These are phyloP conservation scores for Pseudopodoces humilis DNA, from an alignment of 2,113 vertebrate genomes.

Conservation along the genomic window DNA sequence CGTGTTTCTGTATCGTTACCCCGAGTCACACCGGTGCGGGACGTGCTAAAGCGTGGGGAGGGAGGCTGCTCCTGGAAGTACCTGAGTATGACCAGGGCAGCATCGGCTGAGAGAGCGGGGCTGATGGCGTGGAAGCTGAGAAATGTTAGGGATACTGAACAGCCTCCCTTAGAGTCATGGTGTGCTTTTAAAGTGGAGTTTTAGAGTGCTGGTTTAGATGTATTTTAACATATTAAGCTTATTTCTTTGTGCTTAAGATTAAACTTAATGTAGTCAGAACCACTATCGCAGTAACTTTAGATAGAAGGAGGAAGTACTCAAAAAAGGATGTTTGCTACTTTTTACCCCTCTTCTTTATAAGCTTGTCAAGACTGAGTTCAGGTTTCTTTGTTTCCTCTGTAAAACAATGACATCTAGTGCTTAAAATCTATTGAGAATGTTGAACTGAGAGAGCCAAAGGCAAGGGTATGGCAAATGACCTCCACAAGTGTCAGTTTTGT, in stretches of 20 bases:
- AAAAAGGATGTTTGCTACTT: neutral
- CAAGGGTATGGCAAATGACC: neutral
- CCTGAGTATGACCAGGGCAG: rapidly evolving
- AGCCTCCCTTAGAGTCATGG: rapidly evolving
- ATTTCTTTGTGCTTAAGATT: neutral
- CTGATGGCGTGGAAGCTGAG: neutral
- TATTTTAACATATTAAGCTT: neutral
- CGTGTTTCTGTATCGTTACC: neutral
- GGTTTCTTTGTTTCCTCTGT: slow-evolving; percentile 31
- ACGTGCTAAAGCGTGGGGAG: rapidly evolving
- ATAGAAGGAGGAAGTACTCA: neutral
- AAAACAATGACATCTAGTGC: slow-evolving; percentile 57
- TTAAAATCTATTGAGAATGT: neutral
- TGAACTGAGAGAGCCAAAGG: neutral
- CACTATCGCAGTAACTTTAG: neutral
- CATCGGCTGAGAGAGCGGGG: rapidly evolving
- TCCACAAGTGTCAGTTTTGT: neutral
- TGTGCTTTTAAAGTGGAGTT: neutral
- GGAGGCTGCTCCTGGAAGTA: rapidly evolving
- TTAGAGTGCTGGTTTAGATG: rapidly evolving
- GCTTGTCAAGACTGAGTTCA: neutral
- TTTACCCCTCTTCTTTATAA: neutral
- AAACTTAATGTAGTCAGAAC: neutral
- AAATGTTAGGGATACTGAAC: rapidly evolving
- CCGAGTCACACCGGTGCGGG: rapidly evolving